Base-by-base conservation (phyloP, 2,888 invertebrate species). In the Electrophaes corylata region DNA sequence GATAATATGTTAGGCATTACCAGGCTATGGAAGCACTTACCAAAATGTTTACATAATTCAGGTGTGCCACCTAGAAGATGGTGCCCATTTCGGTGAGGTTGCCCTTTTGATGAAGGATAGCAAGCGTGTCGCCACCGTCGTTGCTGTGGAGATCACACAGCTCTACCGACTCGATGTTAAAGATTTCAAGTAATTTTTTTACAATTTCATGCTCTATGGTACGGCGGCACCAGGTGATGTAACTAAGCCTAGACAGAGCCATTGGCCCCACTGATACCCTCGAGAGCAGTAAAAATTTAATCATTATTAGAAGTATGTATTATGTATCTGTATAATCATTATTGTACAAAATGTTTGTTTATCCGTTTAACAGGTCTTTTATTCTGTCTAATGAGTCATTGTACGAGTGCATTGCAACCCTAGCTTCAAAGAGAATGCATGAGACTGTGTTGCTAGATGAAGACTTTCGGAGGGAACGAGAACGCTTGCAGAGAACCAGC, bases 11-110 rank as follows among this genome's bases (percentile, higher is more conserved):
- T n/a, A n/a, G 4, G 23, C 4, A 23, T 23, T 1, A 23, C 6
- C 4, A 23, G 6, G 3, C 3, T 23, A 23, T 6, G 1, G 23
- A 3, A 23, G 0, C 31, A 31, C 11, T 10, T 11, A 31, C 31
- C 8, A 10, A 39, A 18, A 14, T 11, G 8, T 10, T 18, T 39
- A 3, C 12, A 16, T 12, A 5, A n/a, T n/a, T 6, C n/a, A 88
- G 88, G 75, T 86, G 8, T 92, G 93, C 54, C 93, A 93, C 65
- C 72, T 94, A 45, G 92, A 93, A 59, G 94, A 94, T 66, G 94
- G 94, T 4, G 93, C 92, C 0, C 90, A 93, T 72, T 94, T 94
- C 69, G 94, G 95, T 0, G 94, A 94, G 73, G 87, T 94, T 39
- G 92, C 93, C 0, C 75, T 95, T 26, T 72, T 95, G 20, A 84